Evolutionary conservation across 2,888 invertebrate genomes (phyloP).

Genomic region (Eilema caniola): DNA sequence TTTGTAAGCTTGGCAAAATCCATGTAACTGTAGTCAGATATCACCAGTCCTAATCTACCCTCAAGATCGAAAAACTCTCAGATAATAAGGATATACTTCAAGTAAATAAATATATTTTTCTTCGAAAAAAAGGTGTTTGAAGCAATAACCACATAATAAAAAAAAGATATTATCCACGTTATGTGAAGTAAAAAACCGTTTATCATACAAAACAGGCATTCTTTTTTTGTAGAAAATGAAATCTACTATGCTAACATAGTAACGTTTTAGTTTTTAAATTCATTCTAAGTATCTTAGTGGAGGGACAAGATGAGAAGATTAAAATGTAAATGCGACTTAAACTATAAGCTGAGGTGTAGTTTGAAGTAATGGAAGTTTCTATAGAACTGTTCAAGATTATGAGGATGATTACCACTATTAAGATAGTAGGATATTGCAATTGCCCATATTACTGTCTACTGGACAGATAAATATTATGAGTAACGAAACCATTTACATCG

Average conservation of each 20-base stretch:
- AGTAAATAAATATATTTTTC: neutral
- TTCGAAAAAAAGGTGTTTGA: neutral
- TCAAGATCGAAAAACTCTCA: neutral
- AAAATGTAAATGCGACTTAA: constrained; percentile 6
- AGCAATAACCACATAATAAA: neutral
- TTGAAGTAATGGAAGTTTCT: neutral
- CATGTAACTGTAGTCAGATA: neutral
- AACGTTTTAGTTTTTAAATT: neutral
- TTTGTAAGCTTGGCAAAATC: neutral
- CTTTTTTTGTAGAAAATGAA: neutral
- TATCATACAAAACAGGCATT: neutral
- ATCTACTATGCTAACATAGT: neutral
- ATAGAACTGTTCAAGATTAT: neutral
- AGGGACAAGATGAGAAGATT: neutral
- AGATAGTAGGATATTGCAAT: no score
- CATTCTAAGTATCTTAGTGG: neutral
- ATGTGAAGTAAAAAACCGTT: neutral
- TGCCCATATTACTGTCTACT: neutral
- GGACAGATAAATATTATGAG: neutral
- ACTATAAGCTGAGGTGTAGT: neutral
- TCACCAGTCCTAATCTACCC: neutral
- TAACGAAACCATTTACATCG: neutral
- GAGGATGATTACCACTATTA: neutral
- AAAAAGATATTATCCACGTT: neutral
- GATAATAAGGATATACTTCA: neutral